phyloP scores from a whole-genome alignment of 2,113 vertebrate species.

The Ursus arctos region DNA sequence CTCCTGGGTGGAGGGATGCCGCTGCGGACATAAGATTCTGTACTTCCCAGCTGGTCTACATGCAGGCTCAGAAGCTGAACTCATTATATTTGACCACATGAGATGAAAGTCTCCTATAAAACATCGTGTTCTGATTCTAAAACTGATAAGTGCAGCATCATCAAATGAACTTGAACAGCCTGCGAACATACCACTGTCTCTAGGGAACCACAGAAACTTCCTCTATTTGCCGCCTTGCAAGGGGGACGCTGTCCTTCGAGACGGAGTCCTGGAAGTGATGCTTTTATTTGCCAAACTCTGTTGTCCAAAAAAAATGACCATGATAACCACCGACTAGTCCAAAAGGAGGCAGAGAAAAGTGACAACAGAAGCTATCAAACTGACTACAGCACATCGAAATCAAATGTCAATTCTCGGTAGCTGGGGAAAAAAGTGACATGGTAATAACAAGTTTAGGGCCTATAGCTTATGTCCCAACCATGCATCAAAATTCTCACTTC shows the following conservation, averaged over 20 bases:
- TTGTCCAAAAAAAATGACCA: neutral
- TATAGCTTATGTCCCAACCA: conserved; percentile 27
- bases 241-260: neutral
- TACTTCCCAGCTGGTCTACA: neutral
- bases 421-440: neutral
- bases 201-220: neutral
- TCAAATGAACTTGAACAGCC: neutral
- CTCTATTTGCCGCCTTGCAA: neutral
- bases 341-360: neutral
- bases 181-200: neutral
- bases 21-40: neutral
- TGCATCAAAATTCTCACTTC: neutral
- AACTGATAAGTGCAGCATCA: neutral
- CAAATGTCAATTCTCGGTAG: neutral
- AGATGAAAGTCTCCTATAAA: neutral
- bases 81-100: neutral
- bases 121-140: neutral
- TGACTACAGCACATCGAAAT: neutral
- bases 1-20: neutral
- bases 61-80: neutral
- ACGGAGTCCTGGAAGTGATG: neutral
- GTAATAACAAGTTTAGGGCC: neutral
- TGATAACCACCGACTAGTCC: neutral
- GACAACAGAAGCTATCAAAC: neutral
- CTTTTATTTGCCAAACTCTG: neutral